Percentiles rank a stretch among this genome's conserved stretches.
Evolutionary conservation across 2,113 vertebrate genomes (phyloP).

Genomic region (Prinia subflava): DNA sequence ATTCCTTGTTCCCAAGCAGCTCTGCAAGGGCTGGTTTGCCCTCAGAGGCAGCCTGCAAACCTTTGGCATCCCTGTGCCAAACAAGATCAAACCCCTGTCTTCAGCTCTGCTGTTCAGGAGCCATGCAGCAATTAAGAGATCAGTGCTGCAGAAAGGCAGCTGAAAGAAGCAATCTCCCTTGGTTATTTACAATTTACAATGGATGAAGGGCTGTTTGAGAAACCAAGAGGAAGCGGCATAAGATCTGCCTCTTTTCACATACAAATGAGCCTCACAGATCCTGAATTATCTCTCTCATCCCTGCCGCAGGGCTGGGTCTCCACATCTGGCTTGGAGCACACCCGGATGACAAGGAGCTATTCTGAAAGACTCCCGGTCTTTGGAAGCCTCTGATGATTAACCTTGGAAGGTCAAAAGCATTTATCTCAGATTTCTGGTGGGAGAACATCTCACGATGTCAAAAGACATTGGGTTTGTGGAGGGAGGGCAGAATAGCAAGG

Average conservation of each 20-base stretch:
- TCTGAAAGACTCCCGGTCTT: not conserved
- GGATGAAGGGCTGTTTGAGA: constrained; percentile 22
- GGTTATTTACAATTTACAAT: constrained; percentile 36
- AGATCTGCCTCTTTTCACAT: constrained; percentile 41
- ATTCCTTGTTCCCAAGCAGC: not conserved
- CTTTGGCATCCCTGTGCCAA: not conserved
- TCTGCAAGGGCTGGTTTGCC: not conserved
- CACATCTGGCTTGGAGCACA: constrained; percentile 37
- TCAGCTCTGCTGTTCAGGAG: not conserved
- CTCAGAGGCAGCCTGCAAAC: not conserved
- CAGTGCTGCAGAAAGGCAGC: not conserved
- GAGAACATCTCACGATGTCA: not conserved
- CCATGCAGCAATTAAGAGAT: not conserved
- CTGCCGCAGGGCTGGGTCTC: constrained; percentile 31
- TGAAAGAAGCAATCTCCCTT: constrained; percentile 11
- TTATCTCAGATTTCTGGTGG: constrained; percentile 5
- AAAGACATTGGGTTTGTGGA: not conserved
- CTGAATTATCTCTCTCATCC: constrained; percentile 40
- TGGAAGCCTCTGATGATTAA: constrained; percentile 18
- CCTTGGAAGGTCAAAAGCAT: constrained; percentile 40
- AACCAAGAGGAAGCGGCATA: constrained; percentile 29
- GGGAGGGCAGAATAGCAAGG: not conserved
- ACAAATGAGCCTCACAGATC: constrained; percentile 40
- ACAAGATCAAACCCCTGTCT: not conserved
- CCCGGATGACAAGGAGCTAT: not conserved